These are phyloP conservation scores for Rhinoptilus africanus DNA, from an alignment of 2,113 vertebrate species.

Conservation along the genomic window DNA sequence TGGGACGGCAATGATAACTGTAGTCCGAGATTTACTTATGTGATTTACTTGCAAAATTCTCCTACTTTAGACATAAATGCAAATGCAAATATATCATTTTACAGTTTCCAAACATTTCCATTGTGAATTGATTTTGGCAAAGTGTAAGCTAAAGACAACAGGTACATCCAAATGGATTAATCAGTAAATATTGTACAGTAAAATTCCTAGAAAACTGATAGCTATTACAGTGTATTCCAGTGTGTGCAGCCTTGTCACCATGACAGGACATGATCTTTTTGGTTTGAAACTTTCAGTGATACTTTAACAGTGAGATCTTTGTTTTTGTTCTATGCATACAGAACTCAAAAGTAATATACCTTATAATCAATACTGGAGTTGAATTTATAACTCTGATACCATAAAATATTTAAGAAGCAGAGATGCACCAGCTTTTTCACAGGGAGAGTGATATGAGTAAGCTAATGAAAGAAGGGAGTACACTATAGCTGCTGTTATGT, in stretches of 20 bases:
- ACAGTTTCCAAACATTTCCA: neutral
- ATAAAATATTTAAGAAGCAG: constrained; percentile 15
- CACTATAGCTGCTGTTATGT: neutral
- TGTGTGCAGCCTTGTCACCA: neutral
- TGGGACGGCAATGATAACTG: neutral
- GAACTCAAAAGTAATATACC: neutral
- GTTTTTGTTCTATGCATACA: neutral
- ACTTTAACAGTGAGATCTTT: neutral
- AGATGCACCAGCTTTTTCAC: neutral
- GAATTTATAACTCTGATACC: neutral
- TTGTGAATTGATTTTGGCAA: neutral
- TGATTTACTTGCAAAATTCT: neutral
- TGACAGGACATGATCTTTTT: neutral
- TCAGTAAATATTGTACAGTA: neutral
- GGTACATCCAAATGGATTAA: neutral
- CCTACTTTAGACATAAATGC: neutral
- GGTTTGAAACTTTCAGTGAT: neutral
- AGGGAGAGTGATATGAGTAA: neutral
- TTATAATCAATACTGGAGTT: neutral
- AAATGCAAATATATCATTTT: neutral
- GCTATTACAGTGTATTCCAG: neutral
- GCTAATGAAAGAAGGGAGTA: neutral
- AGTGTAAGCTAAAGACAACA: neutral
- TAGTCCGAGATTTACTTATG: neutral
- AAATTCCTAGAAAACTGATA: neutral